phyloP scores from a whole-genome alignment of 2,888 invertebrate genomes.

The Microctonus hyperodae region DNA sequence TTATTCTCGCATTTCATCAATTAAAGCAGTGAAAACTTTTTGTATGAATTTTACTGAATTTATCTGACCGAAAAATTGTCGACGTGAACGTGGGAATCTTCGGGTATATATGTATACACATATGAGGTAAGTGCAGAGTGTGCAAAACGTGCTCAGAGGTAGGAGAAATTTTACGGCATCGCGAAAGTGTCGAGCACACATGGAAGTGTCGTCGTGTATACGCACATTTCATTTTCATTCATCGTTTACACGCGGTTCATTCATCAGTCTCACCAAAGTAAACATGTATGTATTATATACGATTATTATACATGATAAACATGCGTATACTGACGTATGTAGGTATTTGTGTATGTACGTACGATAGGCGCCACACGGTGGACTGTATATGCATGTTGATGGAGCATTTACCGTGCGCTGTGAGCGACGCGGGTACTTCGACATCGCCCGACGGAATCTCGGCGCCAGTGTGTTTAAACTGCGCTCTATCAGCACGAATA shows the following conservation, averaged over 20 bases:
- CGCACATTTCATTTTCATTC: conserved; percentile 29
- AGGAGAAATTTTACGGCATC: background rate
- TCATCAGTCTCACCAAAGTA: conserved; percentile 14
- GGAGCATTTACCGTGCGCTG: conserved; percentile 2
- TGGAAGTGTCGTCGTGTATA: background rate
- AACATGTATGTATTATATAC: background rate
- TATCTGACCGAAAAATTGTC: background rate
- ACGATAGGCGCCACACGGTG: conserved; percentile 1
- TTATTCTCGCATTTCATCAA: too few species aligned
- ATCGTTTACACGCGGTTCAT: conserved; percentile 26
- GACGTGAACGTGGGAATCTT: background rate
- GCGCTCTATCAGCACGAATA: background rate
- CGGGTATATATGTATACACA: background rate
- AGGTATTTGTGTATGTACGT: too few species aligned
- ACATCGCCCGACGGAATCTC: conserved; percentile 30
- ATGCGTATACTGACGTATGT: background rate
- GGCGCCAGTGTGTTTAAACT: conserved; percentile 26
- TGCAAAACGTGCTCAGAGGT: background rate
- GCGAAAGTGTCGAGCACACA: background rate
- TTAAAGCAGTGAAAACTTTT: too few species aligned
- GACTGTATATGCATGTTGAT: too few species aligned
- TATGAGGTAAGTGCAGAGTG: background rate
- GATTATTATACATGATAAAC: too few species aligned
- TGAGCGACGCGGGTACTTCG: conserved; percentile 1
- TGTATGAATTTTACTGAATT: conserved; percentile 1